These are phyloP conservation scores for Ophion costatus DNA, from an alignment of 2,888 invertebrate genomes.

Conservation along the genomic window DNA sequence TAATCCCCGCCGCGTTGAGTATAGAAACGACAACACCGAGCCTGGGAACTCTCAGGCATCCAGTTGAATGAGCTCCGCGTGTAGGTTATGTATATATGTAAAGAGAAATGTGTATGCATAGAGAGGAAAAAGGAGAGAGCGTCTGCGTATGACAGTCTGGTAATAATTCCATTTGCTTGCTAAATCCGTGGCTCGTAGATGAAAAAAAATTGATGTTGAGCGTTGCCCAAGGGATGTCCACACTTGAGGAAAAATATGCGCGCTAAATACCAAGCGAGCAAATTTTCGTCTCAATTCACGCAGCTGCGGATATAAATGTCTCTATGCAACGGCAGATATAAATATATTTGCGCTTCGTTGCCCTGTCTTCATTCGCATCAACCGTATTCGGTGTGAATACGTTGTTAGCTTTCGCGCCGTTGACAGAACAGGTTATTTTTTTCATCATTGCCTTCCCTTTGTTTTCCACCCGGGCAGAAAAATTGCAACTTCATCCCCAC, in stretches of 20 bases:
- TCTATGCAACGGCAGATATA: background rate
- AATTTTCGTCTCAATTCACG: background rate
- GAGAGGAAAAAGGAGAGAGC: conserved; percentile 7
- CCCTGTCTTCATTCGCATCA: background rate
- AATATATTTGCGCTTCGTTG: background rate
- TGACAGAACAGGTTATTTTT: conserved; percentile 13
- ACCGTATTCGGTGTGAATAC: conserved; percentile 16
- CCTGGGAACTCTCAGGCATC: conserved; percentile 43
- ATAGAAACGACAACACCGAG: conserved; percentile 43
- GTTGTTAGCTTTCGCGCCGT: background rate
- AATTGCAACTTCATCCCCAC: background rate
- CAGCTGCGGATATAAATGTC: background rate
- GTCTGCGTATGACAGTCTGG: conserved; percentile 42
- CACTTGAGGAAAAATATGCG: background rate
- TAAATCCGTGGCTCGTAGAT: conserved; percentile 73
- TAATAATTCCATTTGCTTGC: conserved; percentile 76
- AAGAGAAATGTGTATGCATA: background rate
- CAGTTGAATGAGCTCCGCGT: conserved; percentile 21
- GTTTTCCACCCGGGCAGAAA: background rate
- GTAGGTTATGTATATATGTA: background rate
- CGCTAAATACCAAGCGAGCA: conserved; percentile 9
- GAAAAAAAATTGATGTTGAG: conserved; percentile 70
- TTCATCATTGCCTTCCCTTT: background rate
- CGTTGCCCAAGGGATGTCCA: conserved; percentile 26
- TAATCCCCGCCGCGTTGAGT: conserved; percentile 19